Evolutionary conservation across 2,888 invertebrate species (phyloP).

Genomic region (Tetragonula carbonaria): DNA sequence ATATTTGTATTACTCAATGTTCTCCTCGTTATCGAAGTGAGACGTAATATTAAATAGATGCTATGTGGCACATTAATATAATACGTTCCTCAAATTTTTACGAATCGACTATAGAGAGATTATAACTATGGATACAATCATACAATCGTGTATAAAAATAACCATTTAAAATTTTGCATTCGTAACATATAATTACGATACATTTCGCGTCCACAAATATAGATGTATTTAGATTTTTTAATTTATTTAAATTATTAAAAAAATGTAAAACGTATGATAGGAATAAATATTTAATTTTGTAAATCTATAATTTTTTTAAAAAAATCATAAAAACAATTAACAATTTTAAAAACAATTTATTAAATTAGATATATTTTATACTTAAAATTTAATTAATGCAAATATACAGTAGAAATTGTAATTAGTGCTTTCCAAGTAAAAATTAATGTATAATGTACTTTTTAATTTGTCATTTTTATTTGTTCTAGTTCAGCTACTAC

Average conservation of each 20-base stretch:
- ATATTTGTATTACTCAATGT: neutral
- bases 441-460: neutral
- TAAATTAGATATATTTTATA: neutral
- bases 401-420: neutral
- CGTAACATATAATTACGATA: neutral
- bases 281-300: neutral
- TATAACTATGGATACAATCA: neutral
- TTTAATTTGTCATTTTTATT: conserved; percentile 50
- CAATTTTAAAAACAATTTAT: neutral
- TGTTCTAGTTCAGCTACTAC: conserved; percentile 65
- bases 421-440: neutral
- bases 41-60: neutral
- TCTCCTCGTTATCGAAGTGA: neutral
- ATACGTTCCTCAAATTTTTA: neutral
- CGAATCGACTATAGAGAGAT: neutral
- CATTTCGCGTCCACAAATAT: neutral
- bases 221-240: neutral
- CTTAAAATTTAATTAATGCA: neutral
- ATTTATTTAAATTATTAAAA: neutral
- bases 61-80: neutral
- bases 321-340: neutral
- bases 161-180: neutral
- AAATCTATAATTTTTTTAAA: neutral
- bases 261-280: neutral
- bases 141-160: neutral